Evolutionary conservation across 2,888 invertebrate genomes (phyloP), one percentile per base, ranked within the genome.

Genomic region (Arge pagana): DNA sequence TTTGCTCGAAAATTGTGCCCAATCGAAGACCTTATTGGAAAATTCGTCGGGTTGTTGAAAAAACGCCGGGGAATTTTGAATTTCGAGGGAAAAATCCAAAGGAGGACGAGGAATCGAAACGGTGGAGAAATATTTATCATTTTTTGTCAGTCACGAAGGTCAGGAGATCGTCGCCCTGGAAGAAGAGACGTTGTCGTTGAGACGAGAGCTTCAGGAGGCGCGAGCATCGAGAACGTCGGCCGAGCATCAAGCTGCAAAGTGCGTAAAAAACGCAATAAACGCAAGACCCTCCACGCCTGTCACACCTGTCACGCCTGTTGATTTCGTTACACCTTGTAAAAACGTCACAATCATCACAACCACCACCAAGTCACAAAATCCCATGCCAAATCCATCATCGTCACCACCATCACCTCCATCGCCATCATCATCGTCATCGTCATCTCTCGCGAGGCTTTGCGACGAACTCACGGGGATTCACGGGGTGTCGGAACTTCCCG

Each of bases 111-210:
- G n/a, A n/a, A n/a, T n/a, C n/a, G n/a, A n/a, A n/a, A n/a, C n/a
- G n/a, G n/a, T n/a, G n/a, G n/a, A n/a, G n/a, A n/a, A n/a, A n/a
- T n/a, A n/a, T n/a, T n/a, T n/a, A n/a, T n/a, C n/a, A n/a, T n/a
- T n/a, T n/a, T n/a, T n/a, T n/a, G 19, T n/a, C 60, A 71, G 68
- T 64, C 71, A 65, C 61, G 70, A 68, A 55, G 68, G 66, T 51
- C 73, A 69, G 42, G 75, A 73, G 66, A 74, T 76, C 57, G 72
- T 70, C 37, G 74, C 74, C 55, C 71, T 75, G 60, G 76, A 76
- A 64, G 72, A 74, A 61, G 76, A 76, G 60, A 71, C 66, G 13
- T 59, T 76, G 65, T 66, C 68, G 51, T 62, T 75, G 52, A 67
- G 75, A 30, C 71, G 76, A 11, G 75, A 75, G 60, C 69, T 77